Base-by-base conservation (phyloP, 2,888 invertebrate species). In the Hedya salicella region DNA sequence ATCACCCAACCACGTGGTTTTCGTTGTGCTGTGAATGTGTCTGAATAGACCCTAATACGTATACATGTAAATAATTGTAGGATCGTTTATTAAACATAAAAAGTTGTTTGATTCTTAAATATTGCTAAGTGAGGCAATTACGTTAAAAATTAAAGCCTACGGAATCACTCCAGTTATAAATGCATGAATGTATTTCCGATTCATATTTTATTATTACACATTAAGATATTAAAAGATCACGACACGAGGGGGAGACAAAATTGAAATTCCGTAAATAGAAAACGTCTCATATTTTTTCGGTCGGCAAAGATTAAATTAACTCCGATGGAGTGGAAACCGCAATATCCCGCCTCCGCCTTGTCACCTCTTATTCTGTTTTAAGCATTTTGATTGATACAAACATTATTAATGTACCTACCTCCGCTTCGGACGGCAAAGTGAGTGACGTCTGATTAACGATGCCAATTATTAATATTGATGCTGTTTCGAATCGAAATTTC, bases 331-430 rank as follows among this genome's bases (percentile, higher is more conserved):
- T 56, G 54, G 46, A 62, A 54, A 48, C 39, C 62, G 62, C 62
- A 62, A 62, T 62, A 56, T 62, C 48, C 19, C 21, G 59, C 54
- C 46, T 17, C 53, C 21, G 16, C 17, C 17, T 25, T 25, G 62
- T 54, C 54, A 62, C 53, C 44, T 62, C 46, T 46, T 54, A 39
- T 62, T 48, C 62, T 52, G 44, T 36, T 62, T 62, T 14, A 48
- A 48, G 25, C 39, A 48, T 54, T 54, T 48, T 62, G 53, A 62
- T 53, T 62, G 62, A 53, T 46, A 62, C 36, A 16, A 46, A 46
- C 9, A 53, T n/a, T 52, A 62, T 53, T 44, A 53, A 56, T 56
- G 30, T 57, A 57, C 44, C 17, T 57, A 57, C 30, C 32, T 39
- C 46, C 19, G 44, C 17, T 46, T 32, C n/a, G 17, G 44, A 46